A percentile compares a stretch with the other conserved stretches of the same genome.
phyloP scores from a whole-genome alignment of 2,888 invertebrate genomes.

The Luperina nickerlii region DNA sequence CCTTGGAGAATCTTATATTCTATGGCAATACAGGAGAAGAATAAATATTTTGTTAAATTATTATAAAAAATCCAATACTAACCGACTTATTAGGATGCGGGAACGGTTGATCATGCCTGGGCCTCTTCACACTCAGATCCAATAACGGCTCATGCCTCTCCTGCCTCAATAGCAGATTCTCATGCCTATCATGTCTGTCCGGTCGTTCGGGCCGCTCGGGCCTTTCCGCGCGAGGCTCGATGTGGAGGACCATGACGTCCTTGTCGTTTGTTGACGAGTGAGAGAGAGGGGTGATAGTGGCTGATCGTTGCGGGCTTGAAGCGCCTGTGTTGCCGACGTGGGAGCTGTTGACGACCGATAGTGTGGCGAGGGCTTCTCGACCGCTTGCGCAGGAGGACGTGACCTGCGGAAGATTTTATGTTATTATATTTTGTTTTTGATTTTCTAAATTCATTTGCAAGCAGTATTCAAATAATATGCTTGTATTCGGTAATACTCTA shows the following conservation, averaged over 20 bases:
- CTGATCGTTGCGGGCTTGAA: slow-evolving; percentile 82
- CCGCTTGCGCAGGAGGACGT: slow-evolving; percentile 74
- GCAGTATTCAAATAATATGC: no score
- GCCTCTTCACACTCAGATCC: slow-evolving; percentile 75
- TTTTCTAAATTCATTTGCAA: no score
- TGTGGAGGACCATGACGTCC: slow-evolving; percentile 91
- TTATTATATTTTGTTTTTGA: no score
- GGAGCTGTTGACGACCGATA: slow-evolving; percentile 92
- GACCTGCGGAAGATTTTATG: slow-evolving; percentile 66
- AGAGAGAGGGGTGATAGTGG: slow-evolving; percentile 92
- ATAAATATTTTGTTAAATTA: neutral
- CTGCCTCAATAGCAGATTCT: slow-evolving; percentile 65
- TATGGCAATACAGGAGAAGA: neutral
- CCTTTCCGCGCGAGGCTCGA: slow-evolving; percentile 86
- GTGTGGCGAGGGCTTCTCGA: slow-evolving; percentile 91
- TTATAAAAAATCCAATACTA: slow-evolving; percentile 40
- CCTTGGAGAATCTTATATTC: neutral
- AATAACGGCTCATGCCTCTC: slow-evolving; percentile 69
- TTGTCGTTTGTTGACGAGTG: slow-evolving; percentile 90
- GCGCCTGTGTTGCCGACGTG: slow-evolving; percentile 78
- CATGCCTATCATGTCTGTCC: slow-evolving; percentile 62
- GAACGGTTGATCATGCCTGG: slow-evolving; percentile 70
- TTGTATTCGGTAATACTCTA: neutral
- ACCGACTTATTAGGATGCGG: slow-evolving; percentile 79
- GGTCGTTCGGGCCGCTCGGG: slow-evolving; percentile 90